Evolutionary conservation across 1,140 invertebrate species (phyloP), one percentile per base, ranked within the genome.

Genomic region (Oryctes rhinoceros): DNA sequence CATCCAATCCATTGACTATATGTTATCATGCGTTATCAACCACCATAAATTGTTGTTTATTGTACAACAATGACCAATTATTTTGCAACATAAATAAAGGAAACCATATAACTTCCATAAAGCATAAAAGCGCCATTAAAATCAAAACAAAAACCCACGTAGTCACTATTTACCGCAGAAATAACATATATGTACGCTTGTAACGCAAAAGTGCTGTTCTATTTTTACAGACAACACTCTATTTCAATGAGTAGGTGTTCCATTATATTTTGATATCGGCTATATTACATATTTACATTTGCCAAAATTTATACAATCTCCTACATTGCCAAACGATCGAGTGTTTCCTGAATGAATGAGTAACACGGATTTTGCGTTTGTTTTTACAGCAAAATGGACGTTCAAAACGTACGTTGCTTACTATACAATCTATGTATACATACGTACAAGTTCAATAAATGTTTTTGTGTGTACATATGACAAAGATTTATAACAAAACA

Each of bases 331-430:
- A 35, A 71, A 30, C 65, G 65, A 71, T 20, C 2, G 65, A 71
- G 35, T 24, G 20, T 35, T 71, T 71, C 65, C 65, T 71, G 20
- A 71, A 71, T 71, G 65, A 71, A 71, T 71, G 65, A 71, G 35
- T 71, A 37, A 71, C 35, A 71, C 24, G 65, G 24, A 71, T 37
- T 71, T 30, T 35, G 65, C 35, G 20, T 71, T 71, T 71, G 35
- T 71, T 71, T 71, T 11, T 71, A 13, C 53, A 15, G 15, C 53
- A 6, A 59, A 59, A 18, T 18, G n/a, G 15, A 59, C 5, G 53
- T 53, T 59, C 15, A n/a, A 5, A 18, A 59, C 53, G 53, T 18
- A 59, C 15, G 18, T 18, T n/a, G 53, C 15, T 13, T 59, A 59
- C 53, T 59, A 59, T 59, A 18, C 20, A 18, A 18, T 7, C 6